phyloP scores from a whole-genome alignment of 2,888 invertebrate species.

The Drosophila tripunctata region DNA sequence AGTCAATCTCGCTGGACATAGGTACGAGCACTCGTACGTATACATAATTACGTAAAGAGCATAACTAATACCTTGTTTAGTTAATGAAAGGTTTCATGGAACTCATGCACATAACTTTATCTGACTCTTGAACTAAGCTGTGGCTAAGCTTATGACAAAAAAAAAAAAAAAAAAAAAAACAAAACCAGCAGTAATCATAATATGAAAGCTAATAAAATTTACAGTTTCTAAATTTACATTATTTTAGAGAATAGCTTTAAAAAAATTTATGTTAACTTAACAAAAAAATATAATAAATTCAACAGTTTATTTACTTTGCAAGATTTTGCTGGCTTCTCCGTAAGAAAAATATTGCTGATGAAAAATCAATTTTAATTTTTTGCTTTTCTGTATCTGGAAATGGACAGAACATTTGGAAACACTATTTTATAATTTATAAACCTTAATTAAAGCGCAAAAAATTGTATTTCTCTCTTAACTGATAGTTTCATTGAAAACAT shows the following conservation, averaged over 20 bases:
- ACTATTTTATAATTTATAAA: too few relatives aligned
- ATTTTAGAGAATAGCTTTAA: not conserved
- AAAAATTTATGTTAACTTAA: too few relatives aligned
- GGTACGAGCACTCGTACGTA: not conserved
- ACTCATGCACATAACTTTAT: conserved; percentile 18
- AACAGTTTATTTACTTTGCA: too few relatives aligned
- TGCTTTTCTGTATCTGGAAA: too few relatives aligned
- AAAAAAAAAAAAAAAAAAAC: not conserved
- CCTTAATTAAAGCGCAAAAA: too few relatives aligned
- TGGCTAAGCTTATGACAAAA: not conserved
- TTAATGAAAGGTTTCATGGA: conserved; percentile 44
- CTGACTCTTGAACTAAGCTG: conserved; percentile 15
- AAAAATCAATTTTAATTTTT: too few relatives aligned
- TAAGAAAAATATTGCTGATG: not conserved
- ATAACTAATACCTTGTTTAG: conserved; percentile 59
- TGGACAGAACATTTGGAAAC: too few relatives aligned
- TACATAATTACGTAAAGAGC: conserved; percentile 70
- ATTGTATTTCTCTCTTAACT: too few relatives aligned
- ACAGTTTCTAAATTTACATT: not conserved
- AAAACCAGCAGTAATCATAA: not conserved
- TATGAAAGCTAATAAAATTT: not conserved
- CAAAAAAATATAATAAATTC: too few relatives aligned
- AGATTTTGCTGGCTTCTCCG: too few relatives aligned
- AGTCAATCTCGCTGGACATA: conserved; percentile 5
- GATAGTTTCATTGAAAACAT: too few relatives aligned